phyloP scores from a whole-genome alignment of 1,140 invertebrate species.

The Lepidurus packardi region DNA sequence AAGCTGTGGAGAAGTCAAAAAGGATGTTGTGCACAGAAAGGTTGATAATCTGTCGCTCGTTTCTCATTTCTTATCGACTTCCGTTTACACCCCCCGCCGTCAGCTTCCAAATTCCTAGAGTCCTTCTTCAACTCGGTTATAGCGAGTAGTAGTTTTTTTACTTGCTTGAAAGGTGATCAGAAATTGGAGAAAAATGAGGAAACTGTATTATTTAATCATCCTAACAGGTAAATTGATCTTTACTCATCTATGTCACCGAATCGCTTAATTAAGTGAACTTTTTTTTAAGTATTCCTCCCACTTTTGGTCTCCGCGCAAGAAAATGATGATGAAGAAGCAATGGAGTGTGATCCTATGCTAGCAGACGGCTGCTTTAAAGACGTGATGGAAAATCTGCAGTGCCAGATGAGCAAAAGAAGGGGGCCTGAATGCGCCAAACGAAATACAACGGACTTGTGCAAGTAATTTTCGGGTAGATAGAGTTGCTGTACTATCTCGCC shows the following conservation, averaged over 20 bases:
- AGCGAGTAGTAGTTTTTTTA: too few species aligned
- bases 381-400: slow-evolving; percentile 24
- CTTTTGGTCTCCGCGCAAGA: background rate
- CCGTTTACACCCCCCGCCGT: background rate
- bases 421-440: slow-evolving; percentile 10
- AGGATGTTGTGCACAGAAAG: background rate
- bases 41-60: background rate
- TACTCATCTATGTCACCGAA: background rate
- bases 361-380: slow-evolving; percentile 32
- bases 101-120: background rate
- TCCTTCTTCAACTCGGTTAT: background rate
- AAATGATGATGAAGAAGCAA: slow-evolving; percentile 2
- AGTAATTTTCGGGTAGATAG: slow-evolving; percentile 9
- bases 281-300: background rate
- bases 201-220: background rate
- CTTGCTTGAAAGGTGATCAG: too few species aligned
- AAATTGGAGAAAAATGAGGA: background rate
- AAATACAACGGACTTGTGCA: slow-evolving; percentile 30
- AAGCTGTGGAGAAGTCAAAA: background rate
- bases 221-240: background rate
- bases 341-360: slow-evolving; percentile 28
- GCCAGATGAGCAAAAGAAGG: slow-evolving; percentile 25
- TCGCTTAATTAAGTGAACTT: background rate
- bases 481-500: too few species aligned
- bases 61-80: background rate